phyloP scores from a whole-genome alignment of 2,113 vertebrate genomes.

The Nothocercus nigrocapillus region DNA sequence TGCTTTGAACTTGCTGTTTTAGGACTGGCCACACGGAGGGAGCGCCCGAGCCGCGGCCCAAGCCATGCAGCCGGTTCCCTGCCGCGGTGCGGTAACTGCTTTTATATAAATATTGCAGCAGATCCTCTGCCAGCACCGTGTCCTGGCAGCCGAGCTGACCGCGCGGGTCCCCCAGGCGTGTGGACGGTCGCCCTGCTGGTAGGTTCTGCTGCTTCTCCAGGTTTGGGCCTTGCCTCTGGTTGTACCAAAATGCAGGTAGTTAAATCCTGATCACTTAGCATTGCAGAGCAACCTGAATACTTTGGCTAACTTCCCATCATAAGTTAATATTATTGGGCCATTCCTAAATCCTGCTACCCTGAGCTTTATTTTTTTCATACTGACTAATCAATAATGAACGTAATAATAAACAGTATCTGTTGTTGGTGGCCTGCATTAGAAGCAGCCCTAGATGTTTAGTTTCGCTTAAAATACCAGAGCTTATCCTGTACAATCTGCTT shows the following conservation, averaged over 20 bases:
- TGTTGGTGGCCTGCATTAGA: not conserved
- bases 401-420: not conserved
- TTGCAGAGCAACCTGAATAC: not conserved
- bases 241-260: accelerated
- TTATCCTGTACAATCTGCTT: not conserved
- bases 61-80: not conserved
- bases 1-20: not conserved
- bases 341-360: not conserved
- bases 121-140: not conserved
- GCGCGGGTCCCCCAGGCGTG: not conserved
- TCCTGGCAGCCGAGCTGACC: not conserved
- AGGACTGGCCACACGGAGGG: not conserved
- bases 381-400: not conserved
- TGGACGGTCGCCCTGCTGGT: no score
- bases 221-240: not conserved
- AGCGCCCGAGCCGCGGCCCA: not conserved
- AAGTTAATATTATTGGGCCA: not conserved
- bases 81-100: not conserved
- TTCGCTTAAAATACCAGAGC: constrained; percentile 27
- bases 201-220: no score
- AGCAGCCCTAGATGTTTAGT: not conserved
- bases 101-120: not conserved
- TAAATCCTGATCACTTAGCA: not conserved
- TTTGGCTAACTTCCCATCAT: not conserved
- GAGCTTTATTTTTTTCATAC: not conserved